Evolutionary conservation across 2,797 vertebrate species (phyloP).

Genomic region (Taenioides sp.): DNA sequence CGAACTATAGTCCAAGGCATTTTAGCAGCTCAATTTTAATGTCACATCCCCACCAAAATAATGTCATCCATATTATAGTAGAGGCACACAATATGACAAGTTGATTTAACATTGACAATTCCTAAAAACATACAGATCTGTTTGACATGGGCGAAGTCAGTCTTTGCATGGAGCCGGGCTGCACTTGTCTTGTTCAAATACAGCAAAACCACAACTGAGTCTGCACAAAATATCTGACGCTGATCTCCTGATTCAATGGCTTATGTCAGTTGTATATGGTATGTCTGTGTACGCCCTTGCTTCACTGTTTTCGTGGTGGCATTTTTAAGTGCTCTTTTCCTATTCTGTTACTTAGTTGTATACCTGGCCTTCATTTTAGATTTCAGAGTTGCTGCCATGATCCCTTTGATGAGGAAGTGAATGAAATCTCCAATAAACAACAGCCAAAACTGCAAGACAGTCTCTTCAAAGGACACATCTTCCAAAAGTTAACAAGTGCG

Average conservation of each 20-base stretch:
- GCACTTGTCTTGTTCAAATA: constrained; percentile 31
- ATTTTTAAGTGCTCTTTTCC: constrained; percentile 16
- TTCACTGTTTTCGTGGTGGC: constrained; percentile 13
- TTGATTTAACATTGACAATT: constrained; percentile 22
- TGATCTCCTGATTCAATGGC: constrained; percentile 11
- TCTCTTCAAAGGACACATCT: constrained; percentile 66
- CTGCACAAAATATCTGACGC: constrained; percentile 5
- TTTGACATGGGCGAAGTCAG: constrained; percentile 15
- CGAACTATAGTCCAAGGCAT: not conserved
- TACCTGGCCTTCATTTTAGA: constrained; percentile 55
- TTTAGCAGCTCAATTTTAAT: not conserved
- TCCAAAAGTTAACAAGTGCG: constrained; percentile 74
- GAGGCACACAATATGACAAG: constrained; percentile 6
- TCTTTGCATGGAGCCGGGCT: constrained; percentile 19
- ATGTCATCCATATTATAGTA: not conserved
- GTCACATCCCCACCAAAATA: not conserved
- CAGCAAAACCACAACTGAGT: constrained; percentile 8
- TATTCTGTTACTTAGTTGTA: constrained; percentile 50
- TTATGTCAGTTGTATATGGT: constrained; percentile 12
- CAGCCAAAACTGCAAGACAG: constrained; percentile 49
- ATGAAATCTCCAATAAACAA: constrained; percentile 71
- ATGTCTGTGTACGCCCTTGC: constrained; percentile 21
- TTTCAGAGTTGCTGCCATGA: constrained; percentile 41
- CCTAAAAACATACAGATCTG: constrained; percentile 16
- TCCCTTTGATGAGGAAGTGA: constrained; percentile 67